phyloP scores from a whole-genome alignment of 2,797 vertebrate species.

The Rhinella marina region DNA sequence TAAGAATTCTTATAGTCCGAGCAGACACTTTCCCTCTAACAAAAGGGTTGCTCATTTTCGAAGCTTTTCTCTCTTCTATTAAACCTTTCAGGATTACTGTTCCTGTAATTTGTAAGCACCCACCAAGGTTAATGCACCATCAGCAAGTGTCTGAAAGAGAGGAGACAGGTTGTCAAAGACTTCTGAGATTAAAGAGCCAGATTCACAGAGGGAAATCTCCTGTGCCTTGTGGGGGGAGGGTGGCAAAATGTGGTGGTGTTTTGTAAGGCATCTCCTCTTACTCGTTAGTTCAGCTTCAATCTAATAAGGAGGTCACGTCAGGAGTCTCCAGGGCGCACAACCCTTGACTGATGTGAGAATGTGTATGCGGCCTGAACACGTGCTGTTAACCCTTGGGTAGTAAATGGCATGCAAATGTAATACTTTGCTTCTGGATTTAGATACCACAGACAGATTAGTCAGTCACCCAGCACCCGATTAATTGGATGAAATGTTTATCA shows the following conservation, averaged over 20 bases:
- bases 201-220: conserved; percentile 54
- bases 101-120: conserved; percentile 71
- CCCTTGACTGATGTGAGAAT: conserved; percentile 27
- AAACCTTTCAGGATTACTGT: conserved; percentile 67
- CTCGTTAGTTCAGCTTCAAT: conserved; percentile 50
- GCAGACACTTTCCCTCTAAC: background rate
- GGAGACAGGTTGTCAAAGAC: conserved; percentile 73
- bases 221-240: conserved; percentile 19
- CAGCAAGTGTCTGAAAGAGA: conserved; percentile 72
- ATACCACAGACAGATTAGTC: conserved; percentile 39
- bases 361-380: conserved; percentile 10
- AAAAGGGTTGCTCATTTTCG: conserved; percentile 16
- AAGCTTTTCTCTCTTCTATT: conserved; percentile 26
- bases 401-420: conserved; percentile 14
- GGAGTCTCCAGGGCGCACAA: conserved; percentile 33
- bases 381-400: conserved; percentile 29
- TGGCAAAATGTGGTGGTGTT: conserved; percentile 22
- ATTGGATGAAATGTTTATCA: conserved; percentile 48
- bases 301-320: conserved; percentile 56
- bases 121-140: conserved; percentile 76
- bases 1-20: background rate
- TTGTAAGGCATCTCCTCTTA: conserved; percentile 32
- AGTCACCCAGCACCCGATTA: conserved; percentile 35
- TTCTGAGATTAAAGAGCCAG: conserved; percentile 72
- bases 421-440: conserved; percentile 34